A percentile compares a stretch with the other conserved stretches of the same genome.
Conservation (phyloP, 2,797 vertebrate species). For the Pristis pectinata region DNA sequence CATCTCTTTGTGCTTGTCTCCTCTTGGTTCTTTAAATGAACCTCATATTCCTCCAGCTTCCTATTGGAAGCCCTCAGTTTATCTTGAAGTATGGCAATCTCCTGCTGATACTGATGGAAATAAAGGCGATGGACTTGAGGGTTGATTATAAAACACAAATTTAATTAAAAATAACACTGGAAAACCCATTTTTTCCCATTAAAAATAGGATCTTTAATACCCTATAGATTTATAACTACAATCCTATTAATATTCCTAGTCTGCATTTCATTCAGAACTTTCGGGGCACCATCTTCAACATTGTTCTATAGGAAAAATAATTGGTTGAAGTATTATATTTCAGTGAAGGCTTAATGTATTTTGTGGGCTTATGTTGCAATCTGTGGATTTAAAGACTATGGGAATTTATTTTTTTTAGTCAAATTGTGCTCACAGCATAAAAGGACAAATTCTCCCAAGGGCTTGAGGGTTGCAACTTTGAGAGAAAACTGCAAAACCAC, state of each 20-base stretch:
- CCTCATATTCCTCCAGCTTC: conserved; percentile 93
- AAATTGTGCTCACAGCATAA: background rate
- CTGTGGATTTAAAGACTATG: background rate
- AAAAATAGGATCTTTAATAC: background rate
- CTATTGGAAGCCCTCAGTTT: conserved; percentile 84
- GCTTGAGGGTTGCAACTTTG: background rate
- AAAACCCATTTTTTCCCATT: background rate
- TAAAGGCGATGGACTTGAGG: background rate
- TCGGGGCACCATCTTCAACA: background rate
- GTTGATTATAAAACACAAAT: background rate
- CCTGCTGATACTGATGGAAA: conserved; percentile 74
- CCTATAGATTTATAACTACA: background rate
- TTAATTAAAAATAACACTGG: background rate
- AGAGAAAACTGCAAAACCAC: background rate
- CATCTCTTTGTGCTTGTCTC: conserved; percentile 90
- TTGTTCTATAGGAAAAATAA: background rate
- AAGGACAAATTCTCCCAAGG: background rate
- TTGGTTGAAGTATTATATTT: background rate
- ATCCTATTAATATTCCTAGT: background rate
- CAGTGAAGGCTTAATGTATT: background rate
- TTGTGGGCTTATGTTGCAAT: background rate
- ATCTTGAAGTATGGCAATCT: conserved; percentile 87
- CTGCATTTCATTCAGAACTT: background rate
- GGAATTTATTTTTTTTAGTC: background rate
- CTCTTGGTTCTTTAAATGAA: conserved; percentile 87